Evolutionary conservation across 1,140 invertebrate species (phyloP), one percentile per base, ranked within the genome.

Genomic region (Venturia canescens): DNA sequence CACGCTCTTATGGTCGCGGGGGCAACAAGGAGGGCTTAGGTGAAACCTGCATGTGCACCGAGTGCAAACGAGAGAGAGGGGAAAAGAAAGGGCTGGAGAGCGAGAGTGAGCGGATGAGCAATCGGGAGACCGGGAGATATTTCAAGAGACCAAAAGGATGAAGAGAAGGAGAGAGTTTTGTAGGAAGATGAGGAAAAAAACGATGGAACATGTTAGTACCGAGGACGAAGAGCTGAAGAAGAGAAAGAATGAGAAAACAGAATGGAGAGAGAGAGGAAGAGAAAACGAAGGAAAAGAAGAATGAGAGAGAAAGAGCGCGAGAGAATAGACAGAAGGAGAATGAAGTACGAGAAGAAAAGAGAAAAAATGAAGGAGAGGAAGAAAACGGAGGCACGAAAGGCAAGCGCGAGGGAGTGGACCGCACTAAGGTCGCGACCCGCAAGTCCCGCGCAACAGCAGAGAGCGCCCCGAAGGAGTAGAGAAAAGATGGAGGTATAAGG

Each of bases 381-480:
- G 83, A 84, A 82, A 85, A 83, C 83, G 82, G 84, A 87, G 84
- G 71, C 81, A 84, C 84, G 80, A 78, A 83, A 84, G 82, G 79
- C 78, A 76, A 80, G 81, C 82, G 83, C 80, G 85, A 86, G 85
- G 87, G 86, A 87, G 86, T 86, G 83, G 85, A 85, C 85, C 84
- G 81, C 84, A 87, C 81, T 84, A 84, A 87, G 89, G 88, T 90
- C 89, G 87, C 86, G 88, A 90, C 88, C 89, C 84, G 87, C 84
- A 88, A 83, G 38, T 44, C 38, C 11, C 87, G 87, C 82, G 82
- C 60, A 77, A 77, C 75, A 77, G n/a, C n/a, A n/a, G n/a, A n/a
- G n/a, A n/a, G 57, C 11, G 27, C 66, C 66, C n/a, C n/a, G 60
- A 3, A 7, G 66, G 26, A 34, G 60, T n/a, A 69, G 66, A 69